Conservation (phyloP, 2,888 invertebrate species). For the Tenthredo mesomela region DNA sequence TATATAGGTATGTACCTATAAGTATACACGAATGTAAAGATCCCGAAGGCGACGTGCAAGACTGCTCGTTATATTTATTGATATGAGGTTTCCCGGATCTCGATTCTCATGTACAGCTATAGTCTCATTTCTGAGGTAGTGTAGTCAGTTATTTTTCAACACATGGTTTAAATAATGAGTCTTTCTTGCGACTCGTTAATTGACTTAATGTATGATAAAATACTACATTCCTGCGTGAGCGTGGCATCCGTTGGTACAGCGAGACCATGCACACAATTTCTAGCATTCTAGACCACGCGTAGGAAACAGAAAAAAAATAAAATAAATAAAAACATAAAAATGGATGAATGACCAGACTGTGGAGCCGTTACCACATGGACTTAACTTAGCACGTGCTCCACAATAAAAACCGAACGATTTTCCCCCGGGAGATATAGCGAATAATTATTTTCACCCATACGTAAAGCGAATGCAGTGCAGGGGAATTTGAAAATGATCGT, state of each 20-base stretch:
- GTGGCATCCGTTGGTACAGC: not conserved
- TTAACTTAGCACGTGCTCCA: constrained; percentile 7
- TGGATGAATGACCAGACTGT: constrained; percentile 32
- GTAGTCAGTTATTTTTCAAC: constrained; percentile 8
- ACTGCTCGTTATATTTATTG: constrained; percentile 44
- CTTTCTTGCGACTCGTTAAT: constrained; percentile 64
- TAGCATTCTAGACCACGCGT: constrained; percentile 46
- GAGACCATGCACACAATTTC: constrained; percentile 3
- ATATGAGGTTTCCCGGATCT: constrained; percentile 33
- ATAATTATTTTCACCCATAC: not conserved
- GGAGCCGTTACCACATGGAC: constrained; percentile 11
- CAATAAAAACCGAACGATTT: not conserved
- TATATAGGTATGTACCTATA: constrained; percentile 20
- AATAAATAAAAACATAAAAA: not conserved
- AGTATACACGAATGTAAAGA: constrained; percentile 36
- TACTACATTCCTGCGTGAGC: constrained; percentile 39
- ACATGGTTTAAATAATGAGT: constrained; percentile 32
- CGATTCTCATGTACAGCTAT: not conserved
- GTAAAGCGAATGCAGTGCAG: not conserved
- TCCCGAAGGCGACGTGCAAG: constrained; percentile 37
- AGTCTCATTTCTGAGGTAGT: constrained; percentile 3
- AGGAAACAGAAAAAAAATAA: not conserved
- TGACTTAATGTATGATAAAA: constrained; percentile 61
- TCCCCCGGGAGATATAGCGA: not conserved
- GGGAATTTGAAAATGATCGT: not conserved